Percentiles rank a stretch among this genome's conserved stretches.
These are phyloP conservation scores for Leuciscus idus DNA, from an alignment of 2,113 vertebrate species.

Conservation along the genomic window DNA sequence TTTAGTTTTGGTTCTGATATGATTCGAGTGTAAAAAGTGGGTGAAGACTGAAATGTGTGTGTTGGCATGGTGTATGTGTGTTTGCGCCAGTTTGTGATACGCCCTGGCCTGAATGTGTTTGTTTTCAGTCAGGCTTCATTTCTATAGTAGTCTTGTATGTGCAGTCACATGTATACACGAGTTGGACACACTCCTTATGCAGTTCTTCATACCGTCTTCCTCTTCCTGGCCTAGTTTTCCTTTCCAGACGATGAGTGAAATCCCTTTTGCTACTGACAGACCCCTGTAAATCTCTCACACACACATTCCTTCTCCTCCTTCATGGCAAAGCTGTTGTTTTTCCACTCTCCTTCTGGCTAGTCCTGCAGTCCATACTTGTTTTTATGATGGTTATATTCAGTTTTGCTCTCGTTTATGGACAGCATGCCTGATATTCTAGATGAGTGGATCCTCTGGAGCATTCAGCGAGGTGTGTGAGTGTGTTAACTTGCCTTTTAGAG, in stretches of 20 bases:
- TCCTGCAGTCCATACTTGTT: not conserved
- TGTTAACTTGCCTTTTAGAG: not conserved
- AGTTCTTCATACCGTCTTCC: conserved; percentile 21
- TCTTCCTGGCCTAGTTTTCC: conserved; percentile 66
- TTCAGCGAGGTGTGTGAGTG: not conserved
- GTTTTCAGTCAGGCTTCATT: conserved; percentile 7
- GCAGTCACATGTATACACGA: not conserved
- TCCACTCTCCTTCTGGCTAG: not conserved
- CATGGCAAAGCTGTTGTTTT: conserved; percentile 24
- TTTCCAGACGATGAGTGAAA: conserved; percentile 32
- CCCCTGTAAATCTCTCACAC: not conserved
- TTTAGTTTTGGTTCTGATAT: conserved; percentile 7
- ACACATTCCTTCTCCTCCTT: conserved; percentile 15
- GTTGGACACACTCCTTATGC: not conserved
- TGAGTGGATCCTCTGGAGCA: not conserved
- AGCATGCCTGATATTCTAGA: not conserved
- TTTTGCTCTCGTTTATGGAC: not conserved
- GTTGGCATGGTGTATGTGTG: not conserved
- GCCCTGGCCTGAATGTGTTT: not conserved
- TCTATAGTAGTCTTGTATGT: not conserved
- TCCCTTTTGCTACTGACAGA: conserved; percentile 19
- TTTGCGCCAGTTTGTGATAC: not conserved
- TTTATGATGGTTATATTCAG: not conserved
- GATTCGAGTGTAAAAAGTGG: not conserved
- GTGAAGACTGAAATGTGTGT: not conserved